These are phyloP conservation scores for Drosophila parthenogenetica DNA, from an alignment of 2,888 invertebrate genomes.

Conservation along the genomic window DNA sequence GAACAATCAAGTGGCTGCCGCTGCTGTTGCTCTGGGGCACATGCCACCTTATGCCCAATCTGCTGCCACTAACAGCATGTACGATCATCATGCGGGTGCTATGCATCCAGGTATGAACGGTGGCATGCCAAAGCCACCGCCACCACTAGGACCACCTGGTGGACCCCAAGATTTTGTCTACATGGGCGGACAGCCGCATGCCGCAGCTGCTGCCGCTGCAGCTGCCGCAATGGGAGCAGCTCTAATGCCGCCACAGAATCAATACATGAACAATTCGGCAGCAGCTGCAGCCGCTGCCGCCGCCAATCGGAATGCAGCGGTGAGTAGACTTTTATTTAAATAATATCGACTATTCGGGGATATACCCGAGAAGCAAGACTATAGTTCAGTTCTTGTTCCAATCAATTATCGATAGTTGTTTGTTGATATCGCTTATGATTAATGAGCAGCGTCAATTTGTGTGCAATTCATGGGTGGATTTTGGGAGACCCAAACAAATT, in stretches of 20 bases:
- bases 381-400: background rate
- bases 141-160: slow-evolving; percentile 66
- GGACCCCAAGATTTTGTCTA: slow-evolving; percentile 84
- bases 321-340: slow-evolving; percentile 68
- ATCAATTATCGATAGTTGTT: slow-evolving; percentile 17
- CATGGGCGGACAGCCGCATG: slow-evolving; percentile 84
- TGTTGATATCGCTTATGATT: slow-evolving; percentile 28
- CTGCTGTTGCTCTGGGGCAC: slow-evolving; percentile 80
- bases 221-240: slow-evolving; percentile 78
- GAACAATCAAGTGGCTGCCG: slow-evolving; percentile 82
- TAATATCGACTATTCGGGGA: background rate
- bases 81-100: slow-evolving; percentile 82
- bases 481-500: too few relatives aligned
- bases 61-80: slow-evolving; percentile 81
- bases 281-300: slow-evolving; percentile 82
- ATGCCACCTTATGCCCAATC: slow-evolving; percentile 83
- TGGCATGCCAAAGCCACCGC: slow-evolving; percentile 74
- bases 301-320: slow-evolving; percentile 84
- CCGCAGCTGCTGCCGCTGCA: slow-evolving; percentile 68
- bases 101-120: slow-evolving; percentile 84
- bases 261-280: slow-evolving; percentile 84
- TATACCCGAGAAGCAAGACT: background rate
- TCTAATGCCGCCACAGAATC: slow-evolving; percentile 84
- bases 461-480: background rate
- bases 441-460: slow-evolving; percentile 9